Conservation (phyloP, 2,797 vertebrate species). For the Acipenser transmontanus region DNA sequence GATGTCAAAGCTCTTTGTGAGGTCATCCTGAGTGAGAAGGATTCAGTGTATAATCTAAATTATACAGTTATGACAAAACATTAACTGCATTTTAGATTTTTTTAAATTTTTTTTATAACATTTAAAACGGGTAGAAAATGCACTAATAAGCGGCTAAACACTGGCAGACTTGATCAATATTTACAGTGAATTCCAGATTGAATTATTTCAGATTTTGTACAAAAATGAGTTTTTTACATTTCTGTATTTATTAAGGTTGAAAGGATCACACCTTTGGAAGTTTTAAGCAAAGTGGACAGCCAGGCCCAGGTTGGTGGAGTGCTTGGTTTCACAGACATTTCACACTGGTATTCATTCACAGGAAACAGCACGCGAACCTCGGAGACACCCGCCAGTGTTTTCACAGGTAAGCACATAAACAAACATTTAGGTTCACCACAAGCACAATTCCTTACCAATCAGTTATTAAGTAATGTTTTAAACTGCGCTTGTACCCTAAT, state of each 20-base stretch:
- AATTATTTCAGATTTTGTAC: no score
- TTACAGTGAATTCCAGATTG: no score
- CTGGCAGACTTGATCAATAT: no score
- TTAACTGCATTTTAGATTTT: neutral
- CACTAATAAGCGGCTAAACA: no score
- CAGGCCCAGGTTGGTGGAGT: conserved; percentile 22
- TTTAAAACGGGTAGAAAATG: no score
- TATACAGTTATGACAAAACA: no score
- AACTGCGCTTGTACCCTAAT: no score
- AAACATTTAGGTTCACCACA: neutral
- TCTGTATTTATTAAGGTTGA: conserved; percentile 24
- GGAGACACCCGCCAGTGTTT: conserved; percentile 14
- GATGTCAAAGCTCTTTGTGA: no score
- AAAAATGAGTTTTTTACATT: neutral
- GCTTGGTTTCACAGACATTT: conserved; percentile 23
- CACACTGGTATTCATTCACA: conserved; percentile 25
- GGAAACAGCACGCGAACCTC: neutral
- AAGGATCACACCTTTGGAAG: conserved; percentile 15
- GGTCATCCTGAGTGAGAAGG: no score
- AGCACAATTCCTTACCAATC: neutral
- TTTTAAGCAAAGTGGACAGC: conserved; percentile 20
- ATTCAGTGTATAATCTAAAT: neutral
- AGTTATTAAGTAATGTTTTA: no score
- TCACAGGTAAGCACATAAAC: conserved; percentile 16
- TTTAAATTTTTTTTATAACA: neutral